Evolutionary conservation across 2,113 vertebrate genomes (phyloP).

Genomic region (Gnathonemus echidnorhynchus): DNA sequence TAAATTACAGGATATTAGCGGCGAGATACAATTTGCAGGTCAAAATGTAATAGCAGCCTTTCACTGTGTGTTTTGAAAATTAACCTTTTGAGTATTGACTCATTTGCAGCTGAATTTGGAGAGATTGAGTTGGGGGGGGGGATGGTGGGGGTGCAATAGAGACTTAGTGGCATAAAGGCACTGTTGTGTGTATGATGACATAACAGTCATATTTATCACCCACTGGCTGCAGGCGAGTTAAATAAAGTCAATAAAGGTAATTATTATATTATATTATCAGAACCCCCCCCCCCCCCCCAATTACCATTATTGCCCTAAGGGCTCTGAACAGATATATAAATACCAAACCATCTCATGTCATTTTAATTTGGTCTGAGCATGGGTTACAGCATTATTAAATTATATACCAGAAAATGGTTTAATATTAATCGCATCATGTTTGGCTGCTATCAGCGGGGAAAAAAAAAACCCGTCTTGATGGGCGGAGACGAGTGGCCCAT

Average conservation of each 20-base stretch:
- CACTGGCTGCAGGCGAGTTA: conserved; percentile 11
- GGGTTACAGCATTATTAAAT: conserved; percentile 53
- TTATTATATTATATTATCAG: neutral
- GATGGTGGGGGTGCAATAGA: neutral
- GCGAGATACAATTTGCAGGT: conserved; percentile 76
- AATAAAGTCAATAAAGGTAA: conserved; percentile 12
- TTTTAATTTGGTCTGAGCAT: conserved; percentile 19
- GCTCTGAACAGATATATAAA: neutral
- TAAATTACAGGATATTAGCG: conserved; percentile 72
- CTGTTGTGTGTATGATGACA: conserved; percentile 23
- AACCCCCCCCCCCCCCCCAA: neutral
- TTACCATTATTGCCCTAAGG: neutral
- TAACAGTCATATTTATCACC: conserved; percentile 38
- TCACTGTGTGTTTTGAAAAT: conserved; percentile 74
- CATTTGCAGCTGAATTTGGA: conserved; percentile 51
- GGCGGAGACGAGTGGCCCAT: conserved; percentile 60
- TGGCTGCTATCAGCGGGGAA: conserved; percentile 53
- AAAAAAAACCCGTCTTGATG: conserved; percentile 46
- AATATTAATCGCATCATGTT: conserved; percentile 69
- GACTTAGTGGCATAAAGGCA: neutral
- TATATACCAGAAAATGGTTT: conserved; percentile 52
- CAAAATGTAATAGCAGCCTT: conserved; percentile 72
- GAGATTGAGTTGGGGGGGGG: conserved; percentile 23
- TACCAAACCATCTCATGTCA: neutral
- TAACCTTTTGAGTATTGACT: conserved; percentile 66